A percentile compares a stretch with the other conserved stretches of the same genome.
These are phyloP conservation scores for Neopipo cinnamomea DNA, from an alignment of 2,113 vertebrate genomes.

Conservation along the genomic window DNA sequence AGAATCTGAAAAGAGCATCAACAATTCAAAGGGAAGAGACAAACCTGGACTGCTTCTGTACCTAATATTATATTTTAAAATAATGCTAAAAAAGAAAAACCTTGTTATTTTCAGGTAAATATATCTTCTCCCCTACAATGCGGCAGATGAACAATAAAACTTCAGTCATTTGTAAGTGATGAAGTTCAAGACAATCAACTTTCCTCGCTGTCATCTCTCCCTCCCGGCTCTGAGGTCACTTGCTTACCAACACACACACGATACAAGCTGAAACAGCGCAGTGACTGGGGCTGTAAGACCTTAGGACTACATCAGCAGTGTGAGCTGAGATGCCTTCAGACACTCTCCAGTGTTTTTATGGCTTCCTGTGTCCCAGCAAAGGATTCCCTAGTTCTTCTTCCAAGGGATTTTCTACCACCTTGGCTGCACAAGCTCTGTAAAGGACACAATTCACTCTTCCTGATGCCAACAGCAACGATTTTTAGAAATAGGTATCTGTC, in stretches of 20 bases:
- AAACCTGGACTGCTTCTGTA: not conserved
- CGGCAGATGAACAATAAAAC: not conserved
- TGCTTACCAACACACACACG: not conserved
- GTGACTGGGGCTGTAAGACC: not conserved
- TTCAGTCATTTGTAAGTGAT: not conserved
- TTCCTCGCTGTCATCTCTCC: not conserved
- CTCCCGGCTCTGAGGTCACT: fast-evolving
- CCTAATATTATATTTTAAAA: not conserved
- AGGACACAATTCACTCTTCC: not conserved
- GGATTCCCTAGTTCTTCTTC: not conserved
- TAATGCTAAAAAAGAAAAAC: not conserved
- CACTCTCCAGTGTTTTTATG: not conserved
- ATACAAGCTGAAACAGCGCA: not conserved
- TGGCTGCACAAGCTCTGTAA: not conserved
- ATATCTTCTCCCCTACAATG: not conserved
- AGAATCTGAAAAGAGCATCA: not conserved
- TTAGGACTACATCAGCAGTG: not conserved
- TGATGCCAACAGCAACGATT: not conserved
- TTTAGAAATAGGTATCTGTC: not conserved
- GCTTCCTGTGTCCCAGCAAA: not conserved
- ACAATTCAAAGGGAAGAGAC: not conserved
- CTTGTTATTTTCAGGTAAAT: not conserved
- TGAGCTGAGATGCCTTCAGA: not conserved
- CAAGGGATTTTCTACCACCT: not conserved
- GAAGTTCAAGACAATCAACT: not conserved